A percentile compares a stretch with the other conserved stretches of the same genome.
phyloP scores from a whole-genome alignment of 2,888 invertebrate genomes.

The Therioaphis trifolii region DNA sequence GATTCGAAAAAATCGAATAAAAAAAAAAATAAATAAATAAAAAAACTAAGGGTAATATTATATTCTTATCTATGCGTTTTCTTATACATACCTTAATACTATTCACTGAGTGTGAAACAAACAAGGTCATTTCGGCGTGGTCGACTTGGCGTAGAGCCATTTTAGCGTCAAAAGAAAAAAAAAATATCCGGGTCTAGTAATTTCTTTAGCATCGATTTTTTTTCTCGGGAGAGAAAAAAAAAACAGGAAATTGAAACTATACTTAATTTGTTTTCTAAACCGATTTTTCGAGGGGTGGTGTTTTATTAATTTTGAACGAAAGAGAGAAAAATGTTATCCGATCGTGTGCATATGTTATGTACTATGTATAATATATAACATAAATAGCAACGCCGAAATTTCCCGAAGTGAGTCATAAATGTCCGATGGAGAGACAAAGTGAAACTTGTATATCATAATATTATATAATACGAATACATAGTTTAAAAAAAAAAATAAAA shows the following conservation, averaged over 20 bases:
- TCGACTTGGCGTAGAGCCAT: conserved; percentile 49
- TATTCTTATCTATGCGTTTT: conserved; percentile 4
- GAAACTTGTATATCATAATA: no score
- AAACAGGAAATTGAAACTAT: conserved; percentile 49
- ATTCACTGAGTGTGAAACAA: conserved; percentile 27
- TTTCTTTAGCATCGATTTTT: conserved; percentile 33
- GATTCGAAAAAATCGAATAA: background rate
- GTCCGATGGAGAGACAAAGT: no score
- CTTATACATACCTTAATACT: conserved; percentile 1
- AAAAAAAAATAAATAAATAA: background rate
- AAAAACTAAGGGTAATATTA: background rate
- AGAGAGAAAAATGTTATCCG: background rate
- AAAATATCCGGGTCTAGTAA: conserved; percentile 18
- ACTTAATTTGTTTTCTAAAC: conserved; percentile 15
- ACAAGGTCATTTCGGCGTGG: conserved; percentile 12
- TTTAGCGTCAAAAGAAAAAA: conserved; percentile 16
- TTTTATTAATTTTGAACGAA: conserved; percentile 36
- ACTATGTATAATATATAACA: background rate
- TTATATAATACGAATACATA: no score
- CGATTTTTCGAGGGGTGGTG: background rate
- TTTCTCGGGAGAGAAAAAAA: background rate
- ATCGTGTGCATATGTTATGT: background rate
- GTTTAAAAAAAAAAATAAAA: no score
- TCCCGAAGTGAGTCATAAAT: no score
- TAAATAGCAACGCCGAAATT: background rate